A percentile compares a stretch with the other conserved stretches of the same genome.
Evolutionary conservation across 1,140 invertebrate species (phyloP).

Genomic region (Drosophila yakuba): DNA sequence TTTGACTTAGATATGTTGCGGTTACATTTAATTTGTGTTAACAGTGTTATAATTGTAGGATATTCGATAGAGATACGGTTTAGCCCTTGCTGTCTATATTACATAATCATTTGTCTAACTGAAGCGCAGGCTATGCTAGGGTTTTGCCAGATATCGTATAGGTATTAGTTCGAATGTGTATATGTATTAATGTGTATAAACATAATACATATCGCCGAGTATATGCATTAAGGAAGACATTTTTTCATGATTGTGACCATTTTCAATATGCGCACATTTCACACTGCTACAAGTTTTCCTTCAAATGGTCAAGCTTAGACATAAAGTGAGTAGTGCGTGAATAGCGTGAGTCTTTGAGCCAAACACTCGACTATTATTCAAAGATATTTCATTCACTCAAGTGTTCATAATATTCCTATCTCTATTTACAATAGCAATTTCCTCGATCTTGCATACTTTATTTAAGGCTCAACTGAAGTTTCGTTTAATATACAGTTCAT

Average conservation of each 20-base stretch:
- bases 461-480: slow-evolving; percentile 67
- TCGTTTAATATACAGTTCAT: slow-evolving; percentile 54
- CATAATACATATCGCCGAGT: slow-evolving; percentile 73
- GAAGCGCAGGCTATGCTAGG: slow-evolving; percentile 69
- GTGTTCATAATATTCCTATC: slow-evolving; percentile 15
- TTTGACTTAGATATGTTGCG: slow-evolving; percentile 57
- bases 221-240: slow-evolving; percentile 84
- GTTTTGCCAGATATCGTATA: slow-evolving; percentile 57
- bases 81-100: slow-evolving; percentile 43
- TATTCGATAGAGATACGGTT: slow-evolving; percentile 50
- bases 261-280: slow-evolving; percentile 54
- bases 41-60: slow-evolving; percentile 73
- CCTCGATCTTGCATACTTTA: slow-evolving; percentile 45
- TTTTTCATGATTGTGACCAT: slow-evolving; percentile 85
- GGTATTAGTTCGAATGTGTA: slow-evolving; percentile 23
- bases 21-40: slow-evolving; percentile 59
- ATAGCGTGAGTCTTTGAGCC: slow-evolving; percentile 24
- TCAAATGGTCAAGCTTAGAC: slow-evolving; percentile 75
- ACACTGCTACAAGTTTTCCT: slow-evolving; percentile 37
- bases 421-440: slow-evolving; percentile 58
- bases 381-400: slow-evolving; percentile 40
- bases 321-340: slow-evolving; percentile 43
- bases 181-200: slow-evolving; percentile 64
- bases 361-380: slow-evolving; percentile 63
- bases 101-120: slow-evolving; percentile 54